Evolutionary conservation across 2,888 invertebrate genomes (phyloP).

Genomic region (Lissocephala sabroskyi): DNA sequence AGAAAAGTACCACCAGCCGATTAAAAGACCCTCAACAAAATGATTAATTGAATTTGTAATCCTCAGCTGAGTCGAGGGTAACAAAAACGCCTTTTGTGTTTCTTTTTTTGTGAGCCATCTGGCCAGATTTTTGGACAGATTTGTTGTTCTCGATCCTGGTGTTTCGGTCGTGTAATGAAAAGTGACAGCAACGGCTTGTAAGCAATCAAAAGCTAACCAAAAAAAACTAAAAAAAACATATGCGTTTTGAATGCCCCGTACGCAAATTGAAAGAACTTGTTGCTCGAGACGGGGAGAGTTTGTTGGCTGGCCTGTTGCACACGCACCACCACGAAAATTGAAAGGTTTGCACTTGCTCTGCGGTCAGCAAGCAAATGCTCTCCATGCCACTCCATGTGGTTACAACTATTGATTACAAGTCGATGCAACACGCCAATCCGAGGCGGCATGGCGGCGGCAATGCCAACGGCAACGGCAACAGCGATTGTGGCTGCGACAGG

Average conservation of each 20-base stretch:
- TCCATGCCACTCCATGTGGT: slow-evolving; percentile 33
- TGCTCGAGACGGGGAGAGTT: too few species aligned
- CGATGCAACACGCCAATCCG: slow-evolving; percentile 38
- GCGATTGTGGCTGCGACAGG: too few species aligned
- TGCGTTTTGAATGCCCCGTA: slow-evolving; percentile 32
- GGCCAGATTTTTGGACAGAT: too few species aligned
- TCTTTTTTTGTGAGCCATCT: too few species aligned
- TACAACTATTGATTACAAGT: slow-evolving; percentile 63
- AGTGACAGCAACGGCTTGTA: slow-evolving; percentile 58
- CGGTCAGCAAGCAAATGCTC: slow-evolving; percentile 45
- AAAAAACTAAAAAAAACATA: slow-evolving; percentile 38
- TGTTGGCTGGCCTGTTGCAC: slow-evolving; percentile 31
- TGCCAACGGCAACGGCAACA: too few species aligned
- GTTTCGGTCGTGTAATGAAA: slow-evolving; percentile 44
- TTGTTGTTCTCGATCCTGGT: slow-evolving; percentile 4
- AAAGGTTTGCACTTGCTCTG: slow-evolving; percentile 11
- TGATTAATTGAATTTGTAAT: not conserved
- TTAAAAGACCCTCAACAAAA: not conserved
- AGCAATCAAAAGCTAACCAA: slow-evolving; percentile 52
- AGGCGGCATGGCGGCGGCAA: not conserved
- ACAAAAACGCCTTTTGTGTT: too few species aligned
- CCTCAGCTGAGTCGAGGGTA: too few species aligned
- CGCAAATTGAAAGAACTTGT: slow-evolving; percentile 63
- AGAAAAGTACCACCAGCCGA: slow-evolving; percentile 10
- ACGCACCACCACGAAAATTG: slow-evolving; percentile 21